Percentiles rank a stretch among this genome's conserved stretches.
Conservation (phyloP, 2,113 vertebrate species). For the Urocolius indicus region DNA sequence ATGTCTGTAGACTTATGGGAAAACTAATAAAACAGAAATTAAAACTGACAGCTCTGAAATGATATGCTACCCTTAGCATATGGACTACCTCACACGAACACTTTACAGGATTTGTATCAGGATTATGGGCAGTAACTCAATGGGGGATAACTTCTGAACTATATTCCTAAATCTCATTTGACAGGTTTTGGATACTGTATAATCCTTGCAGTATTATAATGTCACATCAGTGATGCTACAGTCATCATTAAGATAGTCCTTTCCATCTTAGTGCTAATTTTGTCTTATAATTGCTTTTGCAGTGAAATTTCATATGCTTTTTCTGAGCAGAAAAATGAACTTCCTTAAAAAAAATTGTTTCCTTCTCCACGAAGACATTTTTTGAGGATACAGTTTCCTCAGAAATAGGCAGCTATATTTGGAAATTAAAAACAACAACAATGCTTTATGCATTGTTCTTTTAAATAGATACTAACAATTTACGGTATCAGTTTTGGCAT, state of each 20-base stretch:
- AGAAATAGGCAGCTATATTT: not conserved
- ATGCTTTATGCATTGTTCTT: not conserved
- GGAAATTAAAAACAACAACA: not conserved
- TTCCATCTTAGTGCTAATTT: slow-evolving; percentile 58
- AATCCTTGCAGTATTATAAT: slow-evolving; percentile 72
- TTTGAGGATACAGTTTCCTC: slow-evolving; percentile 16
- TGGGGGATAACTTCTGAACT: slow-evolving; percentile 78
- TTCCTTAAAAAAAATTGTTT: slow-evolving; percentile 44
- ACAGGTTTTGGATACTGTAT: slow-evolving; percentile 77
- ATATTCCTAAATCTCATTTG: slow-evolving; percentile 80
- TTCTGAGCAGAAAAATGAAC: slow-evolving; percentile 23
- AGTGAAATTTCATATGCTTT: slow-evolving; percentile 16
- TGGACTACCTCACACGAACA: slow-evolving; percentile 73
- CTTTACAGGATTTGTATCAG: slow-evolving; percentile 76
- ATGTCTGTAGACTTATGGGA: slow-evolving; percentile 74
- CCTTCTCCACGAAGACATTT: slow-evolving; percentile 7
- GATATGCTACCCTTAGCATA: slow-evolving; percentile 79
- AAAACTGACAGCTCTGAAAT: slow-evolving; percentile 80
- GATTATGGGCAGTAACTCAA: slow-evolving; percentile 80
- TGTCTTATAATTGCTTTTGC: slow-evolving; percentile 43
- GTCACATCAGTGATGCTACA: slow-evolving; percentile 64
- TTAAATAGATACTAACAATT: not conserved
- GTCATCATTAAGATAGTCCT: slow-evolving; percentile 68
- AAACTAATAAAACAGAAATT: slow-evolving; percentile 83
- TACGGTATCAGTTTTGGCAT: not conserved